Evolutionary conservation across 2,888 invertebrate genomes (phyloP).

Genomic region (Pristionchus fissidentatus): DNA sequence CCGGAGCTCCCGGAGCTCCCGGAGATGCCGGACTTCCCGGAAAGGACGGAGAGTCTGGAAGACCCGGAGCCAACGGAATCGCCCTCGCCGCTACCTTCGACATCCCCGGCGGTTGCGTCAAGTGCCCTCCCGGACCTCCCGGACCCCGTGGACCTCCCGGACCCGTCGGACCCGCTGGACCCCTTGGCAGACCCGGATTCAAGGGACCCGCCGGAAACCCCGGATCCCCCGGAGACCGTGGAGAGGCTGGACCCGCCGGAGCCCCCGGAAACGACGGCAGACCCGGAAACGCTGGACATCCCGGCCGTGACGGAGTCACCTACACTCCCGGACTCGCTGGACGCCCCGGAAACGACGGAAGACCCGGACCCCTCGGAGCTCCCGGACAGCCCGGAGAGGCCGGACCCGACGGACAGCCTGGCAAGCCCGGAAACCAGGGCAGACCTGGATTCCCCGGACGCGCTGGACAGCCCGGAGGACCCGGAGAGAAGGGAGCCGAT

Average conservation of each 20-base stretch:
- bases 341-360: conserved; percentile 45
- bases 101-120: conserved; percentile 67
- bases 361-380: conserved; percentile 45
- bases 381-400: conserved; percentile 40
- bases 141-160: conserved; percentile 64
- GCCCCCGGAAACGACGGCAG: conserved; percentile 23
- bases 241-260: conserved; percentile 45
- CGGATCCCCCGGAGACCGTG: conserved; percentile 42
- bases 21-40: conserved; percentile 62
- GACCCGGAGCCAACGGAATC: conserved; percentile 64
- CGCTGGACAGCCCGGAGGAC: conserved; percentile 25
- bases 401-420: conserved; percentile 62
- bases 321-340: conserved; percentile 42
- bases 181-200: conserved; percentile 60
- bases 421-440: conserved; percentile 55
- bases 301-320: conserved; percentile 58
- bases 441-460: conserved; percentile 55
- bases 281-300: conserved; percentile 39
- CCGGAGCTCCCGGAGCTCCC: conserved; percentile 64
- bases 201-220: conserved; percentile 56
- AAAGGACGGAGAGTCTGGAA: conserved; percentile 63
- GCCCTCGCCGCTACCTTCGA: conserved; percentile 65
- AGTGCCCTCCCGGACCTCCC: conserved; percentile 61
- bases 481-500: conserved; percentile 57
- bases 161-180: conserved; percentile 60